phyloP scores from a whole-genome alignment of 2,888 invertebrate species.

The Lasioglossum oenotherae region DNA sequence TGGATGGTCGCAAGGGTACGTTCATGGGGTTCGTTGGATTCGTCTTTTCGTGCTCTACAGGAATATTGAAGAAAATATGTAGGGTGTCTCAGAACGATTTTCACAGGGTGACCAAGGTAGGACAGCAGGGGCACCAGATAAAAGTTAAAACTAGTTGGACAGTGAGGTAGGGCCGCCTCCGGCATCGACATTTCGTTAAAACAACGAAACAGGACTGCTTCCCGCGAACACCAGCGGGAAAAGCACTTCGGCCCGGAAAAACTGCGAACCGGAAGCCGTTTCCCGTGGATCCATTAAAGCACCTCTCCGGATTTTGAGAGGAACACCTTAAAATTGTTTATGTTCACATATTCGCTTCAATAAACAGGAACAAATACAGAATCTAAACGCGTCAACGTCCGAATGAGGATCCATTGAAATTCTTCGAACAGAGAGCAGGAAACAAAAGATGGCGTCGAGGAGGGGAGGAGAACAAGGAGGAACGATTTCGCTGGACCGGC shows the following conservation, averaged over 20 bases:
- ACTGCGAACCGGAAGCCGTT: not conserved
- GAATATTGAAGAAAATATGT: not conserved
- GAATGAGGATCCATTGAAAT: not conserved
- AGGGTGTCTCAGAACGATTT: no score
- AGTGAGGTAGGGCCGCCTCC: not conserved
- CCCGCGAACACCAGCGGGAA: not conserved
- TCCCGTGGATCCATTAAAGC: conserved; percentile 11
- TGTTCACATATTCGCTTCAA: not conserved
- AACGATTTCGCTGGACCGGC: not conserved
- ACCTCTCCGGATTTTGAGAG: not conserved
- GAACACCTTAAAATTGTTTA: not conserved
- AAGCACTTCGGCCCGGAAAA: not conserved
- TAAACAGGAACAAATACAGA: not conserved
- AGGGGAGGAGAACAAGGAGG: not conserved
- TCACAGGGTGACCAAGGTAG: not conserved
- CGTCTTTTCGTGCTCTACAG: not conserved
- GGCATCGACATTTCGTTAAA: not conserved
- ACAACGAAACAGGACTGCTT: not conserved
- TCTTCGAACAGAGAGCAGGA: not conserved
- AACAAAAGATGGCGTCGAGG: not conserved
- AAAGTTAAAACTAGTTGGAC: not conserved
- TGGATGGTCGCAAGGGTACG: not conserved
- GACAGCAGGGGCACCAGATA: not conserved
- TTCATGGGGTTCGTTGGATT: not conserved
- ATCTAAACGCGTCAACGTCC: not conserved